Evolutionary conservation across 1,140 invertebrate genomes (phyloP).

Genomic region (Caerostris darwini): DNA sequence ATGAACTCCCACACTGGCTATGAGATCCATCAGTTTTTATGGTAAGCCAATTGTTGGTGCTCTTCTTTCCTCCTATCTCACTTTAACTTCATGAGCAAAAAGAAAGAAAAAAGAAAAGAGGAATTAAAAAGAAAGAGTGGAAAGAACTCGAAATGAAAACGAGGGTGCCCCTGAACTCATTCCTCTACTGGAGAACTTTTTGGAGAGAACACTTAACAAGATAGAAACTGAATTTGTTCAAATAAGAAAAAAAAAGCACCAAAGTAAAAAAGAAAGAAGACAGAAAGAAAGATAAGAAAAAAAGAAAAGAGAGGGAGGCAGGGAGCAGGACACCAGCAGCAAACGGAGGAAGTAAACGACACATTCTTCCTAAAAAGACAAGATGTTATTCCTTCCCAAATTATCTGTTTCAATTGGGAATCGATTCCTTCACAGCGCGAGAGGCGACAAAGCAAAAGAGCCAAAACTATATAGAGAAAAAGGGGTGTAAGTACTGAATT

Average conservation of each 20-base stretch:
- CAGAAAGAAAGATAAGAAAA: neutral
- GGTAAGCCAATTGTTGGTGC: neutral
- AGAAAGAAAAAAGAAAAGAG: too few relatives aligned
- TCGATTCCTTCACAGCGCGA: neutral
- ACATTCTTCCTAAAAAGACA: constrained; percentile 48
- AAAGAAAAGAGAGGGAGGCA: neutral
- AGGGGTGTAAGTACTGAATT: too few relatives aligned
- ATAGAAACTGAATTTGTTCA: neutral
- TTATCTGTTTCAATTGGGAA: constrained; percentile 57
- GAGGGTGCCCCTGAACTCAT: neutral
- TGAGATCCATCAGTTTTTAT: neutral
- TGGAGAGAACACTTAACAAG: neutral
- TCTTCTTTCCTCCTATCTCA: too few relatives aligned
- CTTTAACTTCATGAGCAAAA: too few relatives aligned
- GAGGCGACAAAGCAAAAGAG: constrained; percentile 34
- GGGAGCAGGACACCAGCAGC: too few relatives aligned
- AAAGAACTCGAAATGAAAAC: neutral
- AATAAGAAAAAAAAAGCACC: neutral
- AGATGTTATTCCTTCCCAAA: constrained; percentile 44
- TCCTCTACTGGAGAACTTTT: neutral
- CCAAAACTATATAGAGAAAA: neutral
- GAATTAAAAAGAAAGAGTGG: neutral
- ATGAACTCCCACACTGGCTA: neutral
- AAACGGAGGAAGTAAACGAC: constrained; percentile 8
- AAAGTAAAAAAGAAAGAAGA: neutral